These are phyloP conservation scores for Icerya purchasi DNA, from an alignment of 2,888 invertebrate species.

Conservation along the genomic window DNA sequence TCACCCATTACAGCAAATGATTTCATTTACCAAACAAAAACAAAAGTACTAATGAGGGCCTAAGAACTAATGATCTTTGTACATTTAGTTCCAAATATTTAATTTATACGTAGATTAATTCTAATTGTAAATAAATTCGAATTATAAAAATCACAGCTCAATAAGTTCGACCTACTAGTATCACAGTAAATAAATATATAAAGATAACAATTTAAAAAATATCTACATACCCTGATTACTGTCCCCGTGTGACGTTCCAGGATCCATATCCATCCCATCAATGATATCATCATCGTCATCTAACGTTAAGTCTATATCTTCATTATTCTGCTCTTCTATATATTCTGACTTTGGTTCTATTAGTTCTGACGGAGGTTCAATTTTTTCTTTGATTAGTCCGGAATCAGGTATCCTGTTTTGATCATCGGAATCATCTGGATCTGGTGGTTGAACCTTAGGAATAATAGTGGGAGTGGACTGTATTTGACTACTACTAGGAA, in stretches of 20 bases:
- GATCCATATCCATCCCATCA: slow-evolving; percentile 45
- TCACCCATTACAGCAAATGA: too few species aligned
- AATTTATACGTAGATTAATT: too few species aligned
- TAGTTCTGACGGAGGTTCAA: slow-evolving; percentile 21
- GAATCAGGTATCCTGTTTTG: slow-evolving; percentile 14
- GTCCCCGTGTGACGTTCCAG: slow-evolving; percentile 35
- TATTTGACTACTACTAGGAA: slow-evolving; percentile 13
- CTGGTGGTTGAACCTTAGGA: slow-evolving; percentile 12
- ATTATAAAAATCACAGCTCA: too few species aligned
- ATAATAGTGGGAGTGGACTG: slow-evolving; percentile 17
- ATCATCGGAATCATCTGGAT: slow-evolving; percentile 13
- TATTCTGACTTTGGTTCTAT: slow-evolving; percentile 54
- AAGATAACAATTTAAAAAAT: background rate
- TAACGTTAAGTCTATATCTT: slow-evolving; percentile 59
- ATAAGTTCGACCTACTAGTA: too few species aligned
- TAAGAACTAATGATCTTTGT: too few species aligned
- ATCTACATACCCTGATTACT: slow-evolving; percentile 45
- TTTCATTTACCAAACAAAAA: too few species aligned
- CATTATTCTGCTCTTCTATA: slow-evolving; percentile 42
- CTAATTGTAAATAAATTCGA: too few species aligned
- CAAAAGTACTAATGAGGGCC: too few species aligned
- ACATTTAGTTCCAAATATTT: too few species aligned
- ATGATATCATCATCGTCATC: slow-evolving; percentile 42
- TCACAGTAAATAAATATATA: too few species aligned
- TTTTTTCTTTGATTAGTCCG: slow-evolving; percentile 18